A percentile compares a stretch with the other conserved stretches of the same genome.
Evolutionary conservation across 2,888 invertebrate genomes (phyloP).

Genomic region (Phalangium opilio): DNA sequence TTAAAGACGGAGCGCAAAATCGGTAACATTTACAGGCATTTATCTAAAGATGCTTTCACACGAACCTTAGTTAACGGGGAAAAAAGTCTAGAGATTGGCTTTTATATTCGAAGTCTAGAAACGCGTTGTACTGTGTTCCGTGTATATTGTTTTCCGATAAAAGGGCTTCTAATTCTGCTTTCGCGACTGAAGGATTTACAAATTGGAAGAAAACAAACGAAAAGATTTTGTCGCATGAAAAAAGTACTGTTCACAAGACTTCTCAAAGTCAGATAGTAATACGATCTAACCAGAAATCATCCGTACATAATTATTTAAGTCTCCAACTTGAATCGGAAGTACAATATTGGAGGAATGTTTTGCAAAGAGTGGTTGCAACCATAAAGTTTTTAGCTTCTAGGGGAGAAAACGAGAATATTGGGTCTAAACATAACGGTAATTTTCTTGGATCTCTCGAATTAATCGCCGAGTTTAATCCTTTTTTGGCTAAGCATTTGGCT

Average conservation of each 20-base stretch:
- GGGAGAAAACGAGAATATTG: constrained; percentile 22
- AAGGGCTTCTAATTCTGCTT: not conserved
- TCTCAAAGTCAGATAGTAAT: not conserved
- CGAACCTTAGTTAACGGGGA: too few species aligned
- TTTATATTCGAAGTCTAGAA: not conserved
- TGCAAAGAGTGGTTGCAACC: constrained; percentile 22
- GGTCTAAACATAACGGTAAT: constrained; percentile 22
- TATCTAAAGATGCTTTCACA: too few species aligned
- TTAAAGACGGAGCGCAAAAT: too few species aligned
- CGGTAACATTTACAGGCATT: too few species aligned
- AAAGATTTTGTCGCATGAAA: not conserved
- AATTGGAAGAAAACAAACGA: not conserved
- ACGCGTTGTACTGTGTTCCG: not conserved
- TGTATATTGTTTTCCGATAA: not conserved
- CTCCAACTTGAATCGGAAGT: constrained; percentile 12
- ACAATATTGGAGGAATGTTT: constrained; percentile 22
- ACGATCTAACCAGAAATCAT: not conserved
- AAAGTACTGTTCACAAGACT: not conserved
- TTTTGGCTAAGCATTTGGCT: constrained; percentile 22
- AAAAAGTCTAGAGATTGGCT: constrained; percentile 1
- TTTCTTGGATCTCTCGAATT: constrained; percentile 24
- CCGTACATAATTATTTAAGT: not conserved
- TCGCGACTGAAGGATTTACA: not conserved
- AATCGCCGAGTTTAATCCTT: constrained; percentile 25
- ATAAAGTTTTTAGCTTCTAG: constrained; percentile 21